Evolutionary conservation across 2,797 vertebrate genomes (phyloP), one percentile per base, ranked within the genome.

Genomic region (Champsocephalus gunnari): DNA sequence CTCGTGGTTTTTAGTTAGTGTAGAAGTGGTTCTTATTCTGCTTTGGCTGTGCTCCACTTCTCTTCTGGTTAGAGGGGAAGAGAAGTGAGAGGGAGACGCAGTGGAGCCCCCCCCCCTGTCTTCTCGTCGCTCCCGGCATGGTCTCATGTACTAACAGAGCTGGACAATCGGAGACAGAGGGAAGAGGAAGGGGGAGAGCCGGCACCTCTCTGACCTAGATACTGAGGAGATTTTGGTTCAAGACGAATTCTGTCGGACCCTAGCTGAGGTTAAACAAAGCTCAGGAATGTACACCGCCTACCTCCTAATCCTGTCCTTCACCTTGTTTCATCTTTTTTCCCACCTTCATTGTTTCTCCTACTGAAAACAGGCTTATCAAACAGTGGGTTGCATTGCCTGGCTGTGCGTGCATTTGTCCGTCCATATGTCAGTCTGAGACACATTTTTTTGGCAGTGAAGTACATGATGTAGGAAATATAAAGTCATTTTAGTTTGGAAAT

Each of bases 141-240:
- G 17, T 79, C 49, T 68, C 66, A 50, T 70, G 73, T 71, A 75
- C 77, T 60, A 65, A 71, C 0, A n/a, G 47, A 11, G 47, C 51
- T 55, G 65, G 82, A 75, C 67, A 70, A 56, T 44, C 77, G 56
- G 55, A 58, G 73, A 76, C 76, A 38, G 34, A 38, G 34, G 34
- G 34, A 9, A 38, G 6, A 50, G 47, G 13, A 38, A 13, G 73
- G 74, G 73, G 13, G 75, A 67, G 63, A 48, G 59, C 66, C 62
- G 84, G 68, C 86, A 84, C 60, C 63, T 81, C 80, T 84, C 70
- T 93, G 92, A 92, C 92, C 93, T 88, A 93, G 66, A 90, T 93
- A 92, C 82, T 60, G 78, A 79, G 54, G 71, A 91, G 80, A 75
- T 75, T 92, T 88, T 91, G 92, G 90, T 88, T 91, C 79, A 79